Evolutionary conservation across 2,113 vertebrate species (phyloP).

Genomic region (Pagrus major): DNA sequence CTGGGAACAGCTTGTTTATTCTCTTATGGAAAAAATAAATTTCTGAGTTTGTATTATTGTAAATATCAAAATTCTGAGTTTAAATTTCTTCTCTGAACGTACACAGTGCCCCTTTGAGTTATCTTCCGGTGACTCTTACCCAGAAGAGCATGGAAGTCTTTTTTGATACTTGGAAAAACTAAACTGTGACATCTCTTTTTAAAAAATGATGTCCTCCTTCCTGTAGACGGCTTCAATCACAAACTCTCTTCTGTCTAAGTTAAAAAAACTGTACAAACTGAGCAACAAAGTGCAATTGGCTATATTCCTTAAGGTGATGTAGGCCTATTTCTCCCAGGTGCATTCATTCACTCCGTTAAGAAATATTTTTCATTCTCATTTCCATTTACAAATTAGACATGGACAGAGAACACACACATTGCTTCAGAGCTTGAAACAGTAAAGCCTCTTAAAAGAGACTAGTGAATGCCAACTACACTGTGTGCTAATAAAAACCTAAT

Average conservation of each 20-base stretch:
- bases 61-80: no score
- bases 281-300: no score
- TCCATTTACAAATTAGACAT: not conserved
- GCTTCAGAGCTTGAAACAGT: not conserved
- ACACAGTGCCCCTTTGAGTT: no score
- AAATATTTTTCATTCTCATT: not conserved
- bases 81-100: no score
- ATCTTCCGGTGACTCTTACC: not conserved
- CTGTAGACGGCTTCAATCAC: no score
- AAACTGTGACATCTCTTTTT: not conserved
- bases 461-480: not conserved
- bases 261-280: no score
- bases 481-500: not conserved
- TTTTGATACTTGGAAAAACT: not conserved
- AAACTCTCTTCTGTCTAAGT: no score
- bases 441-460: not conserved
- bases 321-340: no score
- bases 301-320: no score
- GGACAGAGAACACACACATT: not conserved
- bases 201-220: not conserved
- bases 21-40: no score
- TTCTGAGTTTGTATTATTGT: no score
- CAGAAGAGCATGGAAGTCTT: not conserved
- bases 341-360: not conserved
- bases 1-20: no score